Conservation (phyloP, 2,797 vertebrate species). For the Erpetoichthys calabaricus region DNA sequence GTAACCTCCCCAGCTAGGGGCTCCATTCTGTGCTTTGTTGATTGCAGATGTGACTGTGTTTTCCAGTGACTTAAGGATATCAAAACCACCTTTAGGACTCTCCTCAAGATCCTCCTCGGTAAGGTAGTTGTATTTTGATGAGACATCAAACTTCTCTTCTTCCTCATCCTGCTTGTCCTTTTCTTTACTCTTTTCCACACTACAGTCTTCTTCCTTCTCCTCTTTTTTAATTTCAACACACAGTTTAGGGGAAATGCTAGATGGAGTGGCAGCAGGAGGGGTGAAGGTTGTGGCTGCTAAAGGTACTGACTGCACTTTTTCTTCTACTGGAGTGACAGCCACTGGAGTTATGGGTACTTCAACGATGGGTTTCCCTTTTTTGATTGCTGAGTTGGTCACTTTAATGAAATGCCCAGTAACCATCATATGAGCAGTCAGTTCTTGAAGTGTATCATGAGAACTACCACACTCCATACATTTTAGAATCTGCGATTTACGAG, state of each 20-base stretch:
- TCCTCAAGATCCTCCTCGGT: slow-evolving; percentile 94
- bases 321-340: slow-evolving; percentile 53
- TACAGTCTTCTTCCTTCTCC: slow-evolving; percentile 71
- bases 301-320: slow-evolving; percentile 92
- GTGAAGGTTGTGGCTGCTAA: slow-evolving; percentile 89
- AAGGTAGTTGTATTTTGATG: slow-evolving; percentile 90
- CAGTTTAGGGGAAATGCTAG: slow-evolving; percentile 70
- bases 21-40: slow-evolving; percentile 96
- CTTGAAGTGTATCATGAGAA: slow-evolving; percentile 88
- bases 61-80: slow-evolving; percentile 93
- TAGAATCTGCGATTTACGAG: slow-evolving; percentile 91
- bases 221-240: slow-evolving; percentile 85
- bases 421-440: slow-evolving; percentile 98
- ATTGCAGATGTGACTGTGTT: slow-evolving; percentile 96
- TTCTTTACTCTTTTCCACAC: slow-evolving; percentile 68
- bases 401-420: slow-evolving; percentile 97
- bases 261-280: slow-evolving; percentile 66
- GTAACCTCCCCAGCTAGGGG: slow-evolving; percentile 95
- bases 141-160: slow-evolving; percentile 87
- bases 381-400: slow-evolving; percentile 95
- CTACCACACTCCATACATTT: slow-evolving; percentile 99
- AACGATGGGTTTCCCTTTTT: slow-evolving; percentile 89
- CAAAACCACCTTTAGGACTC: slow-evolving; percentile 88
- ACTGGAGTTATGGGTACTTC: slow-evolving; percentile 59
- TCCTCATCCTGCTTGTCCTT: slow-evolving; percentile 69